phyloP scores from a whole-genome alignment of 2,797 vertebrate species.

The Sus cebifrons region DNA sequence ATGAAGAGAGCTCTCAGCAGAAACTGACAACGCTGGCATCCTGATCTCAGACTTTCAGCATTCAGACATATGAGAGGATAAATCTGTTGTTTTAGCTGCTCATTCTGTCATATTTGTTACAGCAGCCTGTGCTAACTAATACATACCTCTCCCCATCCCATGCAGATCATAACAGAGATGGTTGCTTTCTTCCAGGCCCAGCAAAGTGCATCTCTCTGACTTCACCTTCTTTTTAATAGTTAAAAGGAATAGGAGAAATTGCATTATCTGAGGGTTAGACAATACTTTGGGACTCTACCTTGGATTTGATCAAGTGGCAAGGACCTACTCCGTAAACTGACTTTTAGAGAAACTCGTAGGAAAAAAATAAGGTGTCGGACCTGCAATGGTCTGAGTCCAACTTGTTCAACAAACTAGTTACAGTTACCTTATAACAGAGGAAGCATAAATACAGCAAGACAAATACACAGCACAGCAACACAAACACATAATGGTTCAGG shows the following conservation, averaged over 20 bases:
- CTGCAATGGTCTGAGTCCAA: neutral
- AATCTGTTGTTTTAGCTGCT: neutral
- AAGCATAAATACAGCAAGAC: slow-evolving; percentile 39
- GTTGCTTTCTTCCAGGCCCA: slow-evolving; percentile 45
- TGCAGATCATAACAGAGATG: neutral
- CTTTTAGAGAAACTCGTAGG: slow-evolving; percentile 19
- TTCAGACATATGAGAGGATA: slow-evolving; percentile 30
- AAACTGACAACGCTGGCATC: neutral
- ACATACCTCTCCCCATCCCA: no score
- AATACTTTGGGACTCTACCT: neutral
- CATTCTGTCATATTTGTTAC: neutral
- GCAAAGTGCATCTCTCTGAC: neutral
- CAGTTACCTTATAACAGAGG: neutral
- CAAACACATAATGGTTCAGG: neutral
- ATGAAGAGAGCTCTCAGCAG: neutral
- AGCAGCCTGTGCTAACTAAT: neutral
- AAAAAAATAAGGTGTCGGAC: slow-evolving; percentile 9
- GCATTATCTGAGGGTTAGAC: neutral
- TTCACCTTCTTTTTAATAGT: slow-evolving; percentile 18
- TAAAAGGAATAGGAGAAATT: neutral
- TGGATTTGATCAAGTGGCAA: neutral
- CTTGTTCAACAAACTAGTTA: slow-evolving; percentile 35
- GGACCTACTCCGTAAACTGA: neutral
- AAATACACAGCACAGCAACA: neutral
- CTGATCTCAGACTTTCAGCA: neutral